Conservation (phyloP, 2,888 invertebrate species). For the Patella pellucida region DNA sequence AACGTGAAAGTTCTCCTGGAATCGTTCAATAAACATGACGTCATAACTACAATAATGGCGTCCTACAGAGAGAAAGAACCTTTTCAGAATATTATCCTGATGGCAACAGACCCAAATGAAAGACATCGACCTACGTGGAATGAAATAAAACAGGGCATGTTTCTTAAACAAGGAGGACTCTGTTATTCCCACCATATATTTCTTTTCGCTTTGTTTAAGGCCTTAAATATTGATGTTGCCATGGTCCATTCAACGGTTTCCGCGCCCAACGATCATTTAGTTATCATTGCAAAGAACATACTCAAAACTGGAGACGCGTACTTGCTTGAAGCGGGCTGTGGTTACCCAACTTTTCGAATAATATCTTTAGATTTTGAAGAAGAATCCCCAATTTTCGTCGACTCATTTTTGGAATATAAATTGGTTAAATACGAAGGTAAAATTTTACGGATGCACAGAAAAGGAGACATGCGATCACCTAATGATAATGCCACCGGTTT, state of each 20-base stretch:
- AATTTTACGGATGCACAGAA: constrained; percentile 38
- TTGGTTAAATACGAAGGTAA: constrained; percentile 34
- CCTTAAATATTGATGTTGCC: constrained; percentile 26
- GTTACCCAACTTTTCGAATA: constrained; percentile 38
- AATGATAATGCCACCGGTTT: constrained; percentile 6
- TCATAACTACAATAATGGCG: constrained; percentile 28
- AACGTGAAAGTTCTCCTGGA: constrained; percentile 23
- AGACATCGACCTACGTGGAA: constrained; percentile 32
- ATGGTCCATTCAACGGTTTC: constrained; percentile 30
- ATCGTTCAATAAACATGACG: constrained; percentile 12
- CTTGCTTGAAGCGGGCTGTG: constrained; percentile 35
- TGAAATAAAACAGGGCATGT: constrained; percentile 33
- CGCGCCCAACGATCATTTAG: constrained; percentile 35
- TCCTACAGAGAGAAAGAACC: constrained; percentile 28
- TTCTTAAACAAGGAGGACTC: constrained; percentile 36
- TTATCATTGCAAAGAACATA: constrained; percentile 32
- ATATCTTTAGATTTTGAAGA: constrained; percentile 37
- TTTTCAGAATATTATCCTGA: constrained; percentile 38
- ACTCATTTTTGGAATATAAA: constrained; percentile 43
- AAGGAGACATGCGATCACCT: constrained; percentile 28
- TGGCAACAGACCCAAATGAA: constrained; percentile 21
- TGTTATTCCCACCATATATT: constrained; percentile 39
- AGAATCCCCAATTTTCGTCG: constrained; percentile 35
- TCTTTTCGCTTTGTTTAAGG: constrained; percentile 34
- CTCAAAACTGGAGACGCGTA: constrained; percentile 33